Evolutionary conservation across 2,797 vertebrate genomes (phyloP), one percentile per base, ranked within the genome.

Genomic region (Gadopsis marmoratus): DNA sequence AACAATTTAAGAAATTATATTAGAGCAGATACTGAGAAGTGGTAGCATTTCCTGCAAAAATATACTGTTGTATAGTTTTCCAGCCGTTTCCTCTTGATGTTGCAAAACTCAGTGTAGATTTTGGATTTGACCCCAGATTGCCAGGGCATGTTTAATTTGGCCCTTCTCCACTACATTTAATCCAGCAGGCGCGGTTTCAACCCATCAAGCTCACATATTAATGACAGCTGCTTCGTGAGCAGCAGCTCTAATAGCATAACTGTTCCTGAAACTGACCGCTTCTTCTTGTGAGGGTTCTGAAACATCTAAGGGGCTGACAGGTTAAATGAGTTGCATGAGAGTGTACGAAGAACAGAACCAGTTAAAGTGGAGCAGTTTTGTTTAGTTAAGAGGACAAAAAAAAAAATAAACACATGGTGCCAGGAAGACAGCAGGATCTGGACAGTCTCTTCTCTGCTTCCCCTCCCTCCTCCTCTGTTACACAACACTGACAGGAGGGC

Each of bases 331-430:
- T 51, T 45, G 39, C 68, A 55, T 51, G 58, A 68, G 64, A 6
- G 51, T 39, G 16, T 50, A 66, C 37, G 47, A 79, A 67, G 50
- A 79, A 48, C 54, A 83, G 76, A 80, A 45, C 47, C 37, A 71
- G 88, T 82, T 83, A 55, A 78, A 86, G 62, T 53, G 53, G 59
- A 78, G 43, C 69, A 1, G 76, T 74, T 89, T 89, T 91, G 90
- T 93, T 92, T 87, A 66, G 79, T 43, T 80, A 73, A 62, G 69
- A 71, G 41, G 66, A 41, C 50, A 33, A 53, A 17, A 70, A 26
- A 26, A 26, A 81, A 70, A 81, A 76, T 50, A 87, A 84, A 82
- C 79, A 82, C 3, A 48, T 48, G 19, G 47, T 48, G 47, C 47
- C 47, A 48, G 70, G 79, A 85, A 73, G 66, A 74, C 76, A 41